These are phyloP conservation scores for Eupithecia centaureata DNA, from an alignment of 2,888 invertebrate genomes.

Conservation along the genomic window DNA sequence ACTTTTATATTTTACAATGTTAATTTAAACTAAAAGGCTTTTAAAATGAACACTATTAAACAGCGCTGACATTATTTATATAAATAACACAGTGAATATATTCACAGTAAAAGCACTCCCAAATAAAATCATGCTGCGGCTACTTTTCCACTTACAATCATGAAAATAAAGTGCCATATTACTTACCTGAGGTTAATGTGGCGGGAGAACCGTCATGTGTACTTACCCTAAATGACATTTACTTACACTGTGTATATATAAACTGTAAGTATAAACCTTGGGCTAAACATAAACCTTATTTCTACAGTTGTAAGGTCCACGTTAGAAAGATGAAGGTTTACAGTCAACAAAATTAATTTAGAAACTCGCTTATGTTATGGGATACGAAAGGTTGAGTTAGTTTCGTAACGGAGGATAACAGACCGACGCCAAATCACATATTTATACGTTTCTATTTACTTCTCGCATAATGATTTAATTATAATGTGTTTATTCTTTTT, in stretches of 20 bases:
- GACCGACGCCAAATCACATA: conserved; percentile 32
- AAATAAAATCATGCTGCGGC: conserved; percentile 37
- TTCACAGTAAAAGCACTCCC: conserved; percentile 18
- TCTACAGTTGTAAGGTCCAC: conserved; percentile 15
- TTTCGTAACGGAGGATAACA: conserved; percentile 34
- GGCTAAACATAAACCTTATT: conserved; percentile 21
- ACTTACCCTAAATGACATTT: conserved; percentile 40
- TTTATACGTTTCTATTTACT: conserved; percentile 16
- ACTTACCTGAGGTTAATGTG: conserved; percentile 46
- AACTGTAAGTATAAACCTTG: conserved; percentile 16
- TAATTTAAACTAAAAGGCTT: neutral
- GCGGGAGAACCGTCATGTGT: conserved; percentile 41
- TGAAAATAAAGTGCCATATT: conserved; percentile 44
- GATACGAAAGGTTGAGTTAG: conserved; percentile 36
- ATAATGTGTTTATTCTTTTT: too few relatives aligned
- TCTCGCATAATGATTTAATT: neutral
- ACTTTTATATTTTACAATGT: neutral
- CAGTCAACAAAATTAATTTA: conserved; percentile 45
- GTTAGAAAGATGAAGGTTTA: conserved; percentile 23
- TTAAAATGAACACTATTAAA: neutral
- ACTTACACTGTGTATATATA: conserved; percentile 33
- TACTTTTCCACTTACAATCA: conserved; percentile 41
- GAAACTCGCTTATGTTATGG: conserved; percentile 37
- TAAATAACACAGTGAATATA: conserved; percentile 1
- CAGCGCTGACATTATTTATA: neutral